These are phyloP conservation scores for Numenius phaeopus DNA, from an alignment of 2,797 vertebrate species.

Conservation along the genomic window DNA sequence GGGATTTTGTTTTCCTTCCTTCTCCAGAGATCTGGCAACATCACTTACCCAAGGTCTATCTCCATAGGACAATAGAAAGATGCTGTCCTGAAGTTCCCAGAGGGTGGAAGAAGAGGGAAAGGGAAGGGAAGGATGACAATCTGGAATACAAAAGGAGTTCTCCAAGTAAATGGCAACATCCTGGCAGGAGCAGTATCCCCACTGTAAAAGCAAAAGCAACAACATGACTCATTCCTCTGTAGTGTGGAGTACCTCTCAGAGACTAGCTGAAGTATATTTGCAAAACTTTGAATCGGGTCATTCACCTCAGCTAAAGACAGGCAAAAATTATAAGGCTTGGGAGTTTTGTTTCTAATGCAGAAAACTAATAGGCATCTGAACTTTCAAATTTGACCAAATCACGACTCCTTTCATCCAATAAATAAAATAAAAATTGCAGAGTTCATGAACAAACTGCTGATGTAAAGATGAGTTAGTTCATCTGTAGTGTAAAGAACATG, in stretches of 20 bases:
- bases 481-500: not conserved
- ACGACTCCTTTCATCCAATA: not conserved
- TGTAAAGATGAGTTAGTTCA: not conserved
- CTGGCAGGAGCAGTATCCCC: slow-evolving; percentile 55
- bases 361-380: not conserved
- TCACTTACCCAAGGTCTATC: not conserved
- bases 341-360: not conserved
- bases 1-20: not conserved
- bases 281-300: slow-evolving; percentile 47
- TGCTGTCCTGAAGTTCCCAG: not conserved
- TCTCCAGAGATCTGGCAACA: not conserved
- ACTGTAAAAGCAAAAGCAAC: slow-evolving; percentile 62
- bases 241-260: slow-evolving; percentile 59
- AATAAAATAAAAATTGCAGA: slow-evolving; percentile 10
- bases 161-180: slow-evolving; percentile 59
- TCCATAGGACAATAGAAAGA: not conserved
- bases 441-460: not conserved
- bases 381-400: not conserved
- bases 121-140: not conserved
- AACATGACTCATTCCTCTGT: slow-evolving; percentile 65
- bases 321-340: not conserved
- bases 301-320: slow-evolving; percentile 41
- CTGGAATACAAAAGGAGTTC: slow-evolving; percentile 21
- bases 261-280: slow-evolving; percentile 45
- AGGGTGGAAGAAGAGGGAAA: not conserved